phyloP scores from a whole-genome alignment of 1,140 invertebrate genomes.

The Ditylenchus dipsaci region DNA sequence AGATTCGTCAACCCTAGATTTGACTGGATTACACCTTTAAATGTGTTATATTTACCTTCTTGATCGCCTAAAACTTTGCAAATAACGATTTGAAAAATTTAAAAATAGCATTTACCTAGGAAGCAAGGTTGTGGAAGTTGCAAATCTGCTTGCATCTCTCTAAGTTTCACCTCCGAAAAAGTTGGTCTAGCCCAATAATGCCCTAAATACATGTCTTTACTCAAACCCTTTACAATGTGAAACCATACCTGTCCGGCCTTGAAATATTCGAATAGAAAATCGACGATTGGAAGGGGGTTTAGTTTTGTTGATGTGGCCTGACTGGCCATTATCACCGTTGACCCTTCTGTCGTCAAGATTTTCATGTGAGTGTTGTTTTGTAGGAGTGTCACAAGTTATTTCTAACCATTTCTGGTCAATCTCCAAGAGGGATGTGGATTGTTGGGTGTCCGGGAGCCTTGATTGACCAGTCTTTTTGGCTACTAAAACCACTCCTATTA shows the following conservation, averaged over 20 bases:
- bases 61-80: background rate
- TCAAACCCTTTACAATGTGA: no score
- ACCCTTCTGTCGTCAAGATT: background rate
- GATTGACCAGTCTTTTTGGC: background rate
- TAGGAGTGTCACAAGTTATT: background rate
- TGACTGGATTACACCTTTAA: no score
- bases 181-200: background rate
- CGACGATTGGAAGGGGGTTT: background rate
- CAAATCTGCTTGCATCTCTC: background rate
- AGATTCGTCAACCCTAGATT: no score
- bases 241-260: background rate
- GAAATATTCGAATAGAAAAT: background rate
- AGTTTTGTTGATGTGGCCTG: background rate
- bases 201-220: background rate
- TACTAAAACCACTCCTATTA: background rate
- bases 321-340: background rate
- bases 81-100: background rate
- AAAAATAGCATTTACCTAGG: background rate
- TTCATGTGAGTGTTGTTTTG: background rate
- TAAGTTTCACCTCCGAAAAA: background rate
- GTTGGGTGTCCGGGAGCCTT: background rate
- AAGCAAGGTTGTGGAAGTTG: slow-evolving; percentile 1
- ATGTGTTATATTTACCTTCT: background rate
- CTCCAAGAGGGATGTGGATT: background rate
- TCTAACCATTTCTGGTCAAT: background rate